These are phyloP conservation scores for Brachionus asplanchnoidis DNA, from an alignment of 1,140 invertebrate genomes.

Conservation along the genomic window DNA sequence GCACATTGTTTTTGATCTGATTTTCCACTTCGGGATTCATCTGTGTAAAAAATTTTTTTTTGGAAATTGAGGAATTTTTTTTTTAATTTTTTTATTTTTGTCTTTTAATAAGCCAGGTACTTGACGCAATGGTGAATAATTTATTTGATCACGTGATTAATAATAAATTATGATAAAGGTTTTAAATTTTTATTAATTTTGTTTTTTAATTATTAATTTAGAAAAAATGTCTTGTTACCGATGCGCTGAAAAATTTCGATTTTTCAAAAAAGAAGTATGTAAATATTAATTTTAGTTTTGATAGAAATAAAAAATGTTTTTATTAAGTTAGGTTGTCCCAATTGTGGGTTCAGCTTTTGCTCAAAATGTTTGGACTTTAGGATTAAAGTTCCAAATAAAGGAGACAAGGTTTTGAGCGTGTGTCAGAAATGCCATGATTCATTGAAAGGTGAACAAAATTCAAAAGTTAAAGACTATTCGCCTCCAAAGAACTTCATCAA, in stretches of 20 bases:
- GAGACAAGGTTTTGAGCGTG: constrained; percentile 51
- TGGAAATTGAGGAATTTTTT: background rate
- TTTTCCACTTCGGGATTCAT: constrained; percentile 62
- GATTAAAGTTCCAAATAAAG: constrained; percentile 48
- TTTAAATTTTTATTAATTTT: background rate
- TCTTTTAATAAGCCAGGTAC: background rate
- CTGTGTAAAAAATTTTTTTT: background rate
- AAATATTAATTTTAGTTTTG: background rate
- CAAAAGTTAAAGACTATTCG: constrained; percentile 43
- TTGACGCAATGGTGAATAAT: background rate
- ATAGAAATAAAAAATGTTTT: constrained; percentile 44
- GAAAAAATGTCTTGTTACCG: constrained; percentile 45
- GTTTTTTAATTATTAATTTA: background rate
- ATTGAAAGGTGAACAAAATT: constrained; percentile 37
- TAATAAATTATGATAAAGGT: background rate
- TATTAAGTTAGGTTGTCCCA: constrained; percentile 50
- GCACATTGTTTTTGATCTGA: constrained; percentile 61
- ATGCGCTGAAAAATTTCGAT: constrained; percentile 46
- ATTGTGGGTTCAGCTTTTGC: constrained; percentile 57
- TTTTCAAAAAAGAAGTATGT: constrained; percentile 49
- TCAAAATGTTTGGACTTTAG: constrained; percentile 51
- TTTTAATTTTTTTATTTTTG: background rate
- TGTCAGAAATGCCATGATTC: constrained; percentile 47
- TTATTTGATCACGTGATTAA: background rate
- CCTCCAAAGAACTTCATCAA: constrained; percentile 46